Evolutionary conservation across 1,140 invertebrate species (phyloP).

Genomic region (Caenorhabditis briggsae): DNA sequence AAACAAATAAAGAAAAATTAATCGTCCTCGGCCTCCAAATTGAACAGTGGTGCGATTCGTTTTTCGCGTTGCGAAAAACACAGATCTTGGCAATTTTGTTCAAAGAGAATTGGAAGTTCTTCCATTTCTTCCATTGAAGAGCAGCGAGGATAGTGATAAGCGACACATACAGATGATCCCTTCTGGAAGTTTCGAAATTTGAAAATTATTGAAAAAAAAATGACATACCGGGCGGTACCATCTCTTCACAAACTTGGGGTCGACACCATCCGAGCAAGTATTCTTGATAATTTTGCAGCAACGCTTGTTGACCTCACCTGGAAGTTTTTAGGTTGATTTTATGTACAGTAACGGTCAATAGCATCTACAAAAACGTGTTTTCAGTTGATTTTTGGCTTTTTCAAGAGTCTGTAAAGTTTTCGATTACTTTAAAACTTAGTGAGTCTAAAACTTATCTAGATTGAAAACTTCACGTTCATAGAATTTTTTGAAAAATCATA

Average conservation of each 20-base stretch:
- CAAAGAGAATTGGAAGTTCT: constrained; percentile 53
- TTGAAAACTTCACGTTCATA: too few relatives aligned
- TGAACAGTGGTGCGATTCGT: constrained; percentile 57
- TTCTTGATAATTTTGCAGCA: constrained; percentile 55
- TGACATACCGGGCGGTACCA: constrained; percentile 57
- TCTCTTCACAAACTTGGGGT: constrained; percentile 57
- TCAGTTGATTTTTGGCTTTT: too few relatives aligned
- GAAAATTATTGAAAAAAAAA: neutral
- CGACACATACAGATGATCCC: constrained; percentile 42
- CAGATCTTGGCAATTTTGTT: constrained; percentile 60
- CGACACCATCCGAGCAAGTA: constrained; percentile 30
- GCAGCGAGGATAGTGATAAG: constrained; percentile 58
- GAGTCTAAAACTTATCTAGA: too few relatives aligned
- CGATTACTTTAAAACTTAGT: too few relatives aligned
- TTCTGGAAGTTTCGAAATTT: constrained; percentile 3
- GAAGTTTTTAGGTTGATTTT: neutral
- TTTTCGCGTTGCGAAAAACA: constrained; percentile 55
- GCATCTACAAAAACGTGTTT: too few relatives aligned
- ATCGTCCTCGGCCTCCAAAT: constrained; percentile 8
- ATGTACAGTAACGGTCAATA: neutral
- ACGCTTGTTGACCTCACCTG: constrained; percentile 50
- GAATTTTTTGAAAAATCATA: too few relatives aligned
- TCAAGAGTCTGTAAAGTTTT: too few relatives aligned
- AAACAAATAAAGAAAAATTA: neutral
- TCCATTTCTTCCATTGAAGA: constrained; percentile 59